A percentile compares a stretch with the other conserved stretches of the same genome.
phyloP scores from a whole-genome alignment of 2,888 invertebrate genomes.

The Ichneumon xanthorius region DNA sequence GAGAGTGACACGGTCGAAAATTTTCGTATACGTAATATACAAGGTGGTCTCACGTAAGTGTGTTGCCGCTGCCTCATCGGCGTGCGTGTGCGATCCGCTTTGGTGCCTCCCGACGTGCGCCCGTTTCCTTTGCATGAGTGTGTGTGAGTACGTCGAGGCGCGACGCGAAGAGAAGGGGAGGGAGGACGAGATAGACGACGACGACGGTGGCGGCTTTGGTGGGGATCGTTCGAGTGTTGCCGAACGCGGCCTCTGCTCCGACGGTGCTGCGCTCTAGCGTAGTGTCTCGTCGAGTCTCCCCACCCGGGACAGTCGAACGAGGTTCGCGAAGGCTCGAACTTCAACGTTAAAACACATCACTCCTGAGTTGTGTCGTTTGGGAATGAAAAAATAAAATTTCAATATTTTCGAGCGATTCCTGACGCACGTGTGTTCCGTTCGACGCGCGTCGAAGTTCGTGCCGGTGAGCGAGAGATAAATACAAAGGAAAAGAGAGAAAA shows the following conservation, averaged over 20 bases:
- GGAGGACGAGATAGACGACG: conserved; percentile 54
- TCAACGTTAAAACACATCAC: conserved; percentile 20
- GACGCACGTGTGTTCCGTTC: too few relatives aligned
- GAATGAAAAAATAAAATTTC: background rate
- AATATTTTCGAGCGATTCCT: background rate
- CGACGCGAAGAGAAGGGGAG: conserved; percentile 35
- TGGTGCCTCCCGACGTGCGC: conserved; percentile 16
- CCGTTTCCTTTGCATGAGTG: conserved; percentile 30
- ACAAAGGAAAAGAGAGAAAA: background rate
- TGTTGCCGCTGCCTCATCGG: background rate
- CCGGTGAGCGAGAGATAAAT: background rate
- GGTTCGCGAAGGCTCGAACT: conserved; percentile 49
- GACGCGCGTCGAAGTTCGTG: too few relatives aligned
- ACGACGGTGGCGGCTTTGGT: conserved; percentile 30
- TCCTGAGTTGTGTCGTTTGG: conserved; percentile 1
- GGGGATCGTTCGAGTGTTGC: conserved; percentile 44
- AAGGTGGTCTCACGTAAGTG: conserved; percentile 33
- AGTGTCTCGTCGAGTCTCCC: conserved; percentile 74
- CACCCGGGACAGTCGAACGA: conserved; percentile 72
- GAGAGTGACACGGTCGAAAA: conserved; percentile 75
- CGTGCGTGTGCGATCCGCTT: conserved; percentile 37
- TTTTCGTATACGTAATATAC: conserved; percentile 73
- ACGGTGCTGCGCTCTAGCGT: conserved; percentile 80
- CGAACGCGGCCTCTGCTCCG: conserved; percentile 71
- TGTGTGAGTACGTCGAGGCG: conserved; percentile 46